Base-by-base conservation (phyloP, 2,113 vertebrate genomes). In the Dicaeum eximium region DNA sequence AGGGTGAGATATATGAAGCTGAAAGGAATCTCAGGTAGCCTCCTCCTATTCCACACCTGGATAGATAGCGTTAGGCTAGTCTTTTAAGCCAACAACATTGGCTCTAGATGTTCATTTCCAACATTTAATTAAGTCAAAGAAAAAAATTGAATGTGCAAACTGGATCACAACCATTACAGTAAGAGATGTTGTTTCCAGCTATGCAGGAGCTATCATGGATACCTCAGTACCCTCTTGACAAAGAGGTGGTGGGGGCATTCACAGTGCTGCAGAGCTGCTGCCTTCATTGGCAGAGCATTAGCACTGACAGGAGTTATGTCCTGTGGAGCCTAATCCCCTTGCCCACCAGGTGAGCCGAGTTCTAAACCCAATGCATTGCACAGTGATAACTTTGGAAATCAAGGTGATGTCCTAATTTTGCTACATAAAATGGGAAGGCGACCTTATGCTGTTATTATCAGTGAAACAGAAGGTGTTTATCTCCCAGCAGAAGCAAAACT, bases 391-490 rank as follows among this genome's bases (percentile, higher is more conserved):
- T 86, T 62, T 62, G 19, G 67, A 66, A 83, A 83, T 86, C 33
- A 70, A 86, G 67, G 42, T 3, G 11, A 28, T 24, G 7, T 22
- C 79, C 8, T 90, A 61, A 77, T 61, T 75, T 57, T 91, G 48
- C 47, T 64, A 21, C 11, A 42, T 33, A 38, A 91, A 89, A 85
- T 57, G 15, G 78, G 37, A 69, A 73, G 18, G 30, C 24, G 7
- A 58, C 20, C 13, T 77, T 77, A 21, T 54, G 65, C 58, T 47
- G 23, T 57, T 72, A 19, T 17, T 58, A 62, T 15, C 28, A 73
- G 35, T 37, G 42, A 93, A 88, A 72, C 30, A 75, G 62, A 90
- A 82, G n/a, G 42, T 90, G 67, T 83, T 93, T 77, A 35, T 86
- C 42, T 83, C 33, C 33, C 50, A 86, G 79, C 8, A 94, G 79